Evolutionary conservation across 2,797 vertebrate genomes (phyloP).

Genomic region (Sebastes minor): DNA sequence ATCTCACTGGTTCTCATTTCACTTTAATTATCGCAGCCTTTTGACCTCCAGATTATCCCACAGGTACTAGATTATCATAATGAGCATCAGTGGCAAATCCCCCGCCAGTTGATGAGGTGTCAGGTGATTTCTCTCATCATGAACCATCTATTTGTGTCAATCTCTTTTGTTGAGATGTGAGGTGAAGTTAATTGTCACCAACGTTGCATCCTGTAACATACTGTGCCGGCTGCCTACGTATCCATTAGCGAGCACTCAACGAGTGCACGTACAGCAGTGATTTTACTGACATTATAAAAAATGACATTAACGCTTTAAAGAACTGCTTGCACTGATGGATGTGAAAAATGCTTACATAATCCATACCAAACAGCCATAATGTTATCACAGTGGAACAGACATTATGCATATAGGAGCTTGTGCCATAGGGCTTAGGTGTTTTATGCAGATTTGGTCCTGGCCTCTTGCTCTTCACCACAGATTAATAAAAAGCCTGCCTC

Average conservation of each 20-base stretch:
- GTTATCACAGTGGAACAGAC: slow-evolving; percentile 50
- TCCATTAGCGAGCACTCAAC: slow-evolving; percentile 33
- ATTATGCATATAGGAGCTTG: slow-evolving; percentile 26
- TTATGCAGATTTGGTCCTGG: slow-evolving; percentile 38
- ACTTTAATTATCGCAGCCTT: slow-evolving; percentile 34
- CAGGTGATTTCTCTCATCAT: background rate
- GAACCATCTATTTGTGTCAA: background rate
- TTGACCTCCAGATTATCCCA: slow-evolving; percentile 48
- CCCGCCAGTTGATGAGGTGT: background rate
- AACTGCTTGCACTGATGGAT: slow-evolving; percentile 25
- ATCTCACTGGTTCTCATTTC: slow-evolving; percentile 29
- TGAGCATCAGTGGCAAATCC: slow-evolving; percentile 14
- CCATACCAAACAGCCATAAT: slow-evolving; percentile 40
- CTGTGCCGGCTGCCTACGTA: slow-evolving; percentile 19
- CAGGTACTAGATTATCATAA: slow-evolving; percentile 20
- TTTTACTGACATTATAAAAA: slow-evolving; percentile 45
- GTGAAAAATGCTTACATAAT: slow-evolving; percentile 50
- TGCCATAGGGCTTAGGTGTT: slow-evolving; percentile 24
- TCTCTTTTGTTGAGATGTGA: slow-evolving; percentile 15
- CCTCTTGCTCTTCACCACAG: slow-evolving; percentile 31
- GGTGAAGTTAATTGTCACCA: slow-evolving; percentile 28
- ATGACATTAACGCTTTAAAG: slow-evolving; percentile 39
- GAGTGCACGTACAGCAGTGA: slow-evolving; percentile 11
- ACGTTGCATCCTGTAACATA: slow-evolving; percentile 1
- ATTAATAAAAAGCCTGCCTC: slow-evolving; percentile 46